These are phyloP conservation scores for Synanthedon myopaeformis DNA, from an alignment of 2,888 invertebrate species.

Conservation along the genomic window DNA sequence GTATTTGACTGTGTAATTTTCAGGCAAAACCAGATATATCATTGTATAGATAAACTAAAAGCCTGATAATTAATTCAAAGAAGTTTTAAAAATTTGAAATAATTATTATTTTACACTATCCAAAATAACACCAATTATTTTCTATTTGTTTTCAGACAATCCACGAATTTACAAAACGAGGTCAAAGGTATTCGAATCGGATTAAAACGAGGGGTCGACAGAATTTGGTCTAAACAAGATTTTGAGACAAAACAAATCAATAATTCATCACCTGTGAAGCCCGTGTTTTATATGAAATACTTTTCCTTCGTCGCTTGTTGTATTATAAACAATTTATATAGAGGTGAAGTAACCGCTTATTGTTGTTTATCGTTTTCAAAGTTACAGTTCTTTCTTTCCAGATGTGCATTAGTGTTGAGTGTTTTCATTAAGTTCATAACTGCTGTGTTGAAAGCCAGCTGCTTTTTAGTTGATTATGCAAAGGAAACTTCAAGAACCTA, in stretches of 20 bases:
- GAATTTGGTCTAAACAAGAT: constrained; percentile 18
- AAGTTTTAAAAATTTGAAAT: too few species aligned
- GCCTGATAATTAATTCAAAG: too few species aligned
- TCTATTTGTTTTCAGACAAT: too few species aligned
- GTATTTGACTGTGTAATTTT: too few species aligned
- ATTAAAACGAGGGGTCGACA: constrained; percentile 6
- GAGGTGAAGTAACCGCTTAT: not conserved
- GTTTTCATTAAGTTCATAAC: not conserved
- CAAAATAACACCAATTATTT: too few species aligned
- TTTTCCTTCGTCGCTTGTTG: not conserved
- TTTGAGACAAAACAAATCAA: constrained; percentile 37
- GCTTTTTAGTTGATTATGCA: not conserved
- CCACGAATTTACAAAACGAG: not conserved
- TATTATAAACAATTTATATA: not conserved
- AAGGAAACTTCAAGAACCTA: too few species aligned
- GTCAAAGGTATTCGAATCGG: not conserved
- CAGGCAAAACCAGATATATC: too few species aligned
- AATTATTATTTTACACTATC: too few species aligned
- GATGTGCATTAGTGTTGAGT: not conserved
- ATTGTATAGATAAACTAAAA: too few species aligned
- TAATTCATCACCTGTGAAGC: constrained; percentile 24
- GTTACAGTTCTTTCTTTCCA: not conserved
- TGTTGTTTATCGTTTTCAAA: not conserved
- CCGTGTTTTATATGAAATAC: not conserved
- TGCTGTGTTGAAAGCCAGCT: not conserved